Percentiles rank a stretch among this genome's conserved stretches.
Conservation (phyloP, 1,140 invertebrate genomes). For the Forficula auricularia region DNA sequence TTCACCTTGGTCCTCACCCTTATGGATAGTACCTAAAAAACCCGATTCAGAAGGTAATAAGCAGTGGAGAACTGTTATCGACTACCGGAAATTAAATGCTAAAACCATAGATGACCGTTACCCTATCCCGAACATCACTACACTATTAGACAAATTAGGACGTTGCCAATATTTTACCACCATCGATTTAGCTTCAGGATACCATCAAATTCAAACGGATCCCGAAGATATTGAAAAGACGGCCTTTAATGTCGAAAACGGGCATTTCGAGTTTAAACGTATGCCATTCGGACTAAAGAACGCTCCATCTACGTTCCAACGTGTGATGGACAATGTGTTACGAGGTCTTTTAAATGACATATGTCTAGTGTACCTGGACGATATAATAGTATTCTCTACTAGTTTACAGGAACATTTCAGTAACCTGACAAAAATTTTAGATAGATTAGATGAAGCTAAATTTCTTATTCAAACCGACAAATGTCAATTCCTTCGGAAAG, state of each 20-base stretch:
- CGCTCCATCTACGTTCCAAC: constrained; percentile 20
- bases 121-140: constrained; percentile 32
- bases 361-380: constrained; percentile 22
- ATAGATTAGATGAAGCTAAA: constrained; percentile 5
- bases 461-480: constrained; percentile 15
- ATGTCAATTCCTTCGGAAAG: constrained; percentile 11
- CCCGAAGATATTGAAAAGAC: constrained; percentile 19
- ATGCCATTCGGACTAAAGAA: constrained; percentile 20
- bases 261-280: constrained; percentile 18
- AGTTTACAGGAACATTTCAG: not conserved
- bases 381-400: constrained; percentile 8
- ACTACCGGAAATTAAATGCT: constrained; percentile 26
- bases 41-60: constrained; percentile 18
- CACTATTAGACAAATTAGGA: constrained; percentile 28
- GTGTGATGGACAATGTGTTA: constrained; percentile 24
- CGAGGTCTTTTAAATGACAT: constrained; percentile 11
- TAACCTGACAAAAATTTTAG: constrained; percentile 10
- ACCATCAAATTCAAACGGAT: constrained; percentile 25
- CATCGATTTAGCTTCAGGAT: constrained; percentile 29
- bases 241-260: constrained; percentile 15
- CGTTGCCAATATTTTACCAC: constrained; percentile 27
- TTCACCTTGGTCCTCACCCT: constrained; percentile 17
- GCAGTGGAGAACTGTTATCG: constrained; percentile 24
- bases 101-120: constrained; percentile 27
- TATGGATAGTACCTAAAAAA: constrained; percentile 23